These are phyloP conservation scores for Antheraea assamensis DNA, from an alignment of 2,888 invertebrate genomes.

Conservation along the genomic window DNA sequence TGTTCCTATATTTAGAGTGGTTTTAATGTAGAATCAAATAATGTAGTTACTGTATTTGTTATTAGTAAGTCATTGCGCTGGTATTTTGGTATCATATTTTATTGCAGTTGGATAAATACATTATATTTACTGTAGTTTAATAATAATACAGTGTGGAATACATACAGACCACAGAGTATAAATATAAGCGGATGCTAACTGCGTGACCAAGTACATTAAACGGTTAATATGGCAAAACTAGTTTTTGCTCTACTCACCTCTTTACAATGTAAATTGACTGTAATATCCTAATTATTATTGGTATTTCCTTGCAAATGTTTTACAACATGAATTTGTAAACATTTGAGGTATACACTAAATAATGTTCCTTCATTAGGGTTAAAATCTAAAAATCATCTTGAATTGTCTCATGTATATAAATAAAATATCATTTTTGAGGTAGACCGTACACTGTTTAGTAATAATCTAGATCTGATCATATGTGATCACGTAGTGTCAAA, in stretches of 20 bases:
- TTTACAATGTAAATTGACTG: not conserved
- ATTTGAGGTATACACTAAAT: not conserved
- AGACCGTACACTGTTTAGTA: not conserved
- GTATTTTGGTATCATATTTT: not conserved
- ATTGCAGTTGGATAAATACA: not conserved
- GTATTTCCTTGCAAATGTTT: not conserved
- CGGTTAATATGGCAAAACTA: not conserved
- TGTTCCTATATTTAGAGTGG: too few species aligned
- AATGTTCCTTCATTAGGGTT: too few species aligned
- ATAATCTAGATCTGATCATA: not conserved
- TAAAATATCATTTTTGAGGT: not conserved
- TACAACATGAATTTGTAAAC: not conserved
- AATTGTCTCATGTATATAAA: too few species aligned
- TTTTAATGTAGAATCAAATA: constrained; percentile 1
- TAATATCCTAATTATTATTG: not conserved
- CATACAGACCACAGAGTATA: not conserved
- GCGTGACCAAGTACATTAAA: not conserved
- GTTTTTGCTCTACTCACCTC: not conserved
- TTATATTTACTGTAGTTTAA: not conserved
- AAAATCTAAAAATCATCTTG: too few species aligned
- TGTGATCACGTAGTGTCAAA: not conserved
- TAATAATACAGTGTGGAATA: not conserved
- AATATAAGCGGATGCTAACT: not conserved
- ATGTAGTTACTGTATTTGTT: not conserved
- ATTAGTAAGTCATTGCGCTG: not conserved